Evolutionary conservation across 2,113 vertebrate species (phyloP), one percentile per base, ranked within the genome.

Genomic region (Chaetodon trifascialis): DNA sequence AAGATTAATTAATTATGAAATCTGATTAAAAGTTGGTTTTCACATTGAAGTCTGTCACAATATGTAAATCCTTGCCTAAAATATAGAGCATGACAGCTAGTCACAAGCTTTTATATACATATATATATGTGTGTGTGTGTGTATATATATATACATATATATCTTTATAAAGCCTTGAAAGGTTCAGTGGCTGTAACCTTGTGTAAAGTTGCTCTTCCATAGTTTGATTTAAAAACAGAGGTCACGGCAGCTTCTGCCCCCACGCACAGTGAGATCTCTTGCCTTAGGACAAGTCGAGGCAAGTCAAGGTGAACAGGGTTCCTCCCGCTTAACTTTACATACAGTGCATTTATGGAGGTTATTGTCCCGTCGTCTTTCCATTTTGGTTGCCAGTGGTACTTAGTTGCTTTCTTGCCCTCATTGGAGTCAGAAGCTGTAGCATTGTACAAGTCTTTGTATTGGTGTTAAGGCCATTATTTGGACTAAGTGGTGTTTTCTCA

Each of bases 181-280:
- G 30, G 30, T 30, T 30, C 21, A 47, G 38, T 70, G n/a, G 17
- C 44, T 83, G 83, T 80, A 83, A 82, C 76, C 67, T 81, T 77
- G 79, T 47, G 14, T 44, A 19, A 52, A 34, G 49, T 74, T 69
- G 11, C 14, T 40, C 9, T 63, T 56, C 40, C 5, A 10, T 25
- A 62, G 40, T 73, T 78, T 42, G 7, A 68, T 54, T 67, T 60
- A 44, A 73, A 72, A 74, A 55, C 64, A 74, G 79, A 82, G 71
- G 76, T 77, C 67, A 64, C 2, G 7, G 85, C 79, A 49, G 47
- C 66, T 21, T 34, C 17, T 46, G 3, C 25, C 17, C 56, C 15
- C 47, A 25, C 25, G n/a, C 17, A 62, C 72, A 52, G 19, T 56
- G 10, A n/a, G 71, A 67, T 58, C 7, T 7, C 2, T 63, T 62